Percentiles rank a stretch among this genome's conserved stretches.
Conservation (phyloP, 2,888 invertebrate species). For the Folsomia candida region DNA sequence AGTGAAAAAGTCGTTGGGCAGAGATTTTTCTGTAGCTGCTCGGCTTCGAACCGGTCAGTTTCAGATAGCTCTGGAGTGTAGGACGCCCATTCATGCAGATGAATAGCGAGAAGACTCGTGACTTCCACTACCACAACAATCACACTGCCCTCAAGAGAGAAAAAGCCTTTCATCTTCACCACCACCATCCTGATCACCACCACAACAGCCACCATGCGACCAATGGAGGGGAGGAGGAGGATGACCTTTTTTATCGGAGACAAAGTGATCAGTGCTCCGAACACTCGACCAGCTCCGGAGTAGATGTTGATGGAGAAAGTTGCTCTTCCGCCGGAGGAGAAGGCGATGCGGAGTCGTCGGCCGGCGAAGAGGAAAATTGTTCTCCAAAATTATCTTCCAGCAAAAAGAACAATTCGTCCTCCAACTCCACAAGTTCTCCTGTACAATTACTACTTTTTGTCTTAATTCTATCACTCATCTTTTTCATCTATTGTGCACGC, state of each 20-base stretch:
- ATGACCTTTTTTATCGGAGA: conserved; percentile 43
- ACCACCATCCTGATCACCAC: conserved; percentile 28
- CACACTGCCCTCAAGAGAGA: not conserved
- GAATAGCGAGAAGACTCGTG: conserved; percentile 12
- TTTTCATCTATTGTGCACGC: not conserved
- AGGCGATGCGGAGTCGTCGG: conserved; percentile 16
- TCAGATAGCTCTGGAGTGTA: conserved; percentile 20
- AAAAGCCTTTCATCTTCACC: not conserved
- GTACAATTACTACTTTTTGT: not conserved
- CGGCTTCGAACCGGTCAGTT: not conserved
- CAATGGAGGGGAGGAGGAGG: not conserved
- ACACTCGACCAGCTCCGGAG: conserved; percentile 29
- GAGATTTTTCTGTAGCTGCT: conserved; percentile 15
- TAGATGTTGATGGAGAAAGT: not conserved
- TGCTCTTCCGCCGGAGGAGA: conserved; percentile 31
- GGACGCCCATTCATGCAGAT: conserved; percentile 7
- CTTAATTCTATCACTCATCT: not conserved
- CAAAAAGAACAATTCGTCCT: not conserved
- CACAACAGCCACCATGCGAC: conserved; percentile 39
- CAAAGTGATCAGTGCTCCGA: conserved; percentile 47
- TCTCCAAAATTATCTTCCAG: not conserved
- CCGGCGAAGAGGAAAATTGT: not conserved
- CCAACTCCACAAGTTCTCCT: not conserved
- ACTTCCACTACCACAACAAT: conserved; percentile 16
- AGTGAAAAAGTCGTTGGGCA: not conserved